A percentile compares a stretch with the other conserved stretches of the same genome.
Conservation (phyloP, 1,140 invertebrate species). For the Macrotrachela quadricornifera region DNA sequence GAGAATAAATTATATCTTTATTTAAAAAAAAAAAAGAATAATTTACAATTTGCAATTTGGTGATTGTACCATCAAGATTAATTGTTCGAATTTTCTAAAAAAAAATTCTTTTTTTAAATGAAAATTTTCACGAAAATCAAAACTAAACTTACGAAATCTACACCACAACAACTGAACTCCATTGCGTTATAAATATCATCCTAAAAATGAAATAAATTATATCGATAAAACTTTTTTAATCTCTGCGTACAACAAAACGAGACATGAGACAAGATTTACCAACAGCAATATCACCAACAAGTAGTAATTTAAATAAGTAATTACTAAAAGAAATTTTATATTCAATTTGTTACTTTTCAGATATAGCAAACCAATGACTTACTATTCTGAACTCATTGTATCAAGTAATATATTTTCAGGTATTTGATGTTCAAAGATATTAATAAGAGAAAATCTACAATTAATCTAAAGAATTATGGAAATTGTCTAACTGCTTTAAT, state of each 20-base stretch:
- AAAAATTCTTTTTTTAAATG: no score
- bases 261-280: slow-evolving; percentile 94
- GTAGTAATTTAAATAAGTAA: slow-evolving; percentile 93
- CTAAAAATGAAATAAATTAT: slow-evolving; percentile 28
- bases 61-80: slow-evolving; percentile 93
- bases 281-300: slow-evolving; percentile 98
- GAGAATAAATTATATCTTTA: no score
- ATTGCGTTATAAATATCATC: slow-evolving; percentile 99
- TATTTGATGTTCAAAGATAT: no score
- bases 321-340: no score
- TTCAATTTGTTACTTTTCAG: no score
- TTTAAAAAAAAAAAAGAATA: no score
- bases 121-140: neutral
- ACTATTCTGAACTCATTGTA: no score
- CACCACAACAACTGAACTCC: slow-evolving; percentile 99
- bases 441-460: no score
- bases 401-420: no score
- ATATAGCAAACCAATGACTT: no score
- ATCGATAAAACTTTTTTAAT: neutral
- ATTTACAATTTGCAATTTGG: slow-evolving; percentile 90
- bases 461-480: no score
- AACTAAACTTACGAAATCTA: slow-evolving; percentile 70
- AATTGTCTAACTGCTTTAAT: no score
- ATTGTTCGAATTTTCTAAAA: slow-evolving; percentile 95
- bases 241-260: slow-evolving; percentile 56